Conservation (phyloP, 1,140 invertebrate species). For the Halotydeus destructor region DNA sequence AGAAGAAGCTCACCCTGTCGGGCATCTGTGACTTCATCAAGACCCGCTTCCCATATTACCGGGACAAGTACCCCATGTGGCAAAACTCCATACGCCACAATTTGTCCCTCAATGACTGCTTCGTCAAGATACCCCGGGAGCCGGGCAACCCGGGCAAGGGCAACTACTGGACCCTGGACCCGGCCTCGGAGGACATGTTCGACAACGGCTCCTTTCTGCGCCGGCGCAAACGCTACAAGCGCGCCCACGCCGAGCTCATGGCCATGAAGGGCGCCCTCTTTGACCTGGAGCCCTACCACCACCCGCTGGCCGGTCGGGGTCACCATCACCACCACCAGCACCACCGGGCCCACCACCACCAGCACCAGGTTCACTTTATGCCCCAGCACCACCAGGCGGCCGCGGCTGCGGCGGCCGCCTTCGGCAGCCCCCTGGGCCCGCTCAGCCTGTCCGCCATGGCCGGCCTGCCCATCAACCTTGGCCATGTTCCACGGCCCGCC, state of each 20-base stretch:
- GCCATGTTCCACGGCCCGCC: too few relatives aligned
- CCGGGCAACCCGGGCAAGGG: slow-evolving; percentile 96
- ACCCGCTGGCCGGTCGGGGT: too few relatives aligned
- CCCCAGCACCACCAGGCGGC: too few relatives aligned
- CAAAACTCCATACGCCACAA: slow-evolving; percentile 95
- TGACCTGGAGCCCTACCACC: slow-evolving; percentile 3
- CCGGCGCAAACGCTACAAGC: slow-evolving; percentile 80
- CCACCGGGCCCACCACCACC: too few relatives aligned
- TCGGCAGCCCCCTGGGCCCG: too few relatives aligned
- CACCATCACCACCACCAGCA: too few relatives aligned
- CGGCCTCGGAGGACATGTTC: slow-evolving; percentile 94
- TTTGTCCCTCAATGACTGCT: slow-evolving; percentile 92
- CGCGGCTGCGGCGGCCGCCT: too few relatives aligned
- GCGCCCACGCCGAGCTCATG: slow-evolving; percentile 35
- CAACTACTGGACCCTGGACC: slow-evolving; percentile 97
- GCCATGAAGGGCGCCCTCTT: slow-evolving; percentile 3
- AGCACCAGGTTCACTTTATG: too few relatives aligned
- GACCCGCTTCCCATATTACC: slow-evolving; percentile 87
- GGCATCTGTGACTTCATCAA: slow-evolving; percentile 99
- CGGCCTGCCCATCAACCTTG: too few relatives aligned
- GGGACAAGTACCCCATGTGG: slow-evolving; percentile 86
- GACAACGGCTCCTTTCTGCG: slow-evolving; percentile 94
- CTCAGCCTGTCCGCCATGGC: too few relatives aligned
- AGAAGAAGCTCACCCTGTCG: slow-evolving; percentile 86
- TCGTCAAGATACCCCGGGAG: slow-evolving; percentile 92